phyloP scores from a whole-genome alignment of 2,113 vertebrate species.

The Microcebus griseorufus region DNA sequence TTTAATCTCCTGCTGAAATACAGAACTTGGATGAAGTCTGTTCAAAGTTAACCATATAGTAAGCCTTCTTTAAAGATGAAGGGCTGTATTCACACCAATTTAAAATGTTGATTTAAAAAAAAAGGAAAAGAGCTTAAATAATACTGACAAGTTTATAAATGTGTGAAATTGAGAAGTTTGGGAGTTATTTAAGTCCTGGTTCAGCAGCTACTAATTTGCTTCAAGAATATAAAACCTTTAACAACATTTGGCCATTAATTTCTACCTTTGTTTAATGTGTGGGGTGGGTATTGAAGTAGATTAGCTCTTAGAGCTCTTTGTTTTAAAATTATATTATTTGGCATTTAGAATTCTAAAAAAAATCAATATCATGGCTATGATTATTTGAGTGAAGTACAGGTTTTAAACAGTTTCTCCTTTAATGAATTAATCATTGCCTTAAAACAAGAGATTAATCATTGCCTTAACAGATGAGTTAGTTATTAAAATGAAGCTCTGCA shows the following conservation, averaged over 20 bases:
- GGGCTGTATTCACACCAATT: not conserved
- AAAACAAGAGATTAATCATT: not conserved
- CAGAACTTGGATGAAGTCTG: not conserved
- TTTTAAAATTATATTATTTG: constrained; percentile 4
- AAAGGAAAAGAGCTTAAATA: not conserved
- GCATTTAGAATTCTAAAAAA: not conserved
- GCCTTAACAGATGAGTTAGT: not conserved
- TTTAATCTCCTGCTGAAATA: not conserved
- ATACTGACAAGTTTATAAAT: not conserved
- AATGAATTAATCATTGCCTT: not conserved
- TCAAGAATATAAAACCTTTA: not conserved
- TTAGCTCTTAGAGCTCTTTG: not conserved
- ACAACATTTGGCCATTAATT: not conserved
- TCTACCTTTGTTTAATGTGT: not conserved
- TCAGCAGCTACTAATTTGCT: not conserved
- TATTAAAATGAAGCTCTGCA: not conserved
- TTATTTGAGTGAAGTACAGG: not conserved
- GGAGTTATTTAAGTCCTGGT: not conserved
- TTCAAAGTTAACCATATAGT: not conserved
- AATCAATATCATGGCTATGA: not conserved
- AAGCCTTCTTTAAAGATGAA: not conserved
- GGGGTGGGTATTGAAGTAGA: not conserved
- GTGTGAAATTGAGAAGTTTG: not conserved
- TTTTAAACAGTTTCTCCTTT: not conserved
- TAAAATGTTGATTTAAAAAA: not conserved